phyloP scores from a whole-genome alignment of 2,797 vertebrate genomes.

The Muscicapa comitata region DNA sequence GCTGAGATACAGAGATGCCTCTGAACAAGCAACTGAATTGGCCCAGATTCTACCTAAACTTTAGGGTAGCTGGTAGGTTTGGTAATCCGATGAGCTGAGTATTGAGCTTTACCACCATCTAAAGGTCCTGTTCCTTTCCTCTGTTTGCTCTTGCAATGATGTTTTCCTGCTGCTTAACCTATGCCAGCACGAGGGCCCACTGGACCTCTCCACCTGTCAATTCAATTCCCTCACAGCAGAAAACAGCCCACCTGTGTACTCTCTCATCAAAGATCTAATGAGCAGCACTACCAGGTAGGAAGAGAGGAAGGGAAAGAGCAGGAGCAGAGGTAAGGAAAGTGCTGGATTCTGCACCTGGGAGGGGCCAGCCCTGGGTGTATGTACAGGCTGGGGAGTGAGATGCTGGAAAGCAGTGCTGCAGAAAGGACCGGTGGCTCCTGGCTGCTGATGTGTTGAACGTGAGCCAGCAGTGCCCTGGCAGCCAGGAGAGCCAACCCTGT shows the following conservation, averaged over 20 bases:
- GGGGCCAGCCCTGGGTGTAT: rapidly evolving
- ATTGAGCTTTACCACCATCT: neutral
- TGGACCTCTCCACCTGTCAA: neutral
- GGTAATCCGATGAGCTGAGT: neutral
- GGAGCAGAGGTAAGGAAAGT: neutral
- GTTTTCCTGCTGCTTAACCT: neutral
- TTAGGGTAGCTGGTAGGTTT: neutral
- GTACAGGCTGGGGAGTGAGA: neutral
- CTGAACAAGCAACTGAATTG: neutral
- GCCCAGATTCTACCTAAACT: neutral
- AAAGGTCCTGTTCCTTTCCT: neutral
- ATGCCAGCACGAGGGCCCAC: neutral
- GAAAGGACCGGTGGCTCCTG: neutral
- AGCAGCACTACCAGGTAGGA: neutral
- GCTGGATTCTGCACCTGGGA: neutral
- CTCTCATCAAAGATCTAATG: neutral
- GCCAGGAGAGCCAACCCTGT: rapidly evolving
- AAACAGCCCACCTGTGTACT: neutral
- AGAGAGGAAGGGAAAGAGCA: neutral
- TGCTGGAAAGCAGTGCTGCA: rapidly evolving
- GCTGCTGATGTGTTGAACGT: rapidly evolving
- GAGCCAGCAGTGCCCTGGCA: neutral
- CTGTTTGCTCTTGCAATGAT: neutral
- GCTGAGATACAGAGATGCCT: neutral
- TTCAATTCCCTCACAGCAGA: neutral